Evolutionary conservation across 1,140 invertebrate genomes (phyloP).

Genomic region (Drosophila punjabiensis): DNA sequence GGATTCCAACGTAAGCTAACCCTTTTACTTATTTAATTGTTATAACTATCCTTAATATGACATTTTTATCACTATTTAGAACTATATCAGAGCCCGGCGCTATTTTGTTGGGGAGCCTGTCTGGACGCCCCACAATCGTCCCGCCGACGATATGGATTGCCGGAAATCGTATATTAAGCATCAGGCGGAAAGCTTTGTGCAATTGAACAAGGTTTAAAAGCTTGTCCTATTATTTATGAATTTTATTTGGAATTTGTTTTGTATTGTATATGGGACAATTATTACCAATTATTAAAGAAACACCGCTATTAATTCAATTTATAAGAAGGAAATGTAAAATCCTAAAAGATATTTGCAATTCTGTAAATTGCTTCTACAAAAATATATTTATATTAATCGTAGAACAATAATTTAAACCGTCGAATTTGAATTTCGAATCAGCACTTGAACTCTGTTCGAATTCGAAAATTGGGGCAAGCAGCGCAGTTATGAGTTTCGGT

Average conservation of each 20-base stretch:
- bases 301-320: too few species aligned
- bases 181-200: slow-evolving; percentile 87
- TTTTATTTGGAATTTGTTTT: not conserved
- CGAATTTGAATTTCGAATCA: not conserved
- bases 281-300: not conserved
- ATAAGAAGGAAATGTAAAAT: too few species aligned
- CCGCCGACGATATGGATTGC: slow-evolving; percentile 94
- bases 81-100: slow-evolving; percentile 94
- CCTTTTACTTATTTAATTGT: not conserved
- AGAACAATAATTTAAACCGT: not conserved
- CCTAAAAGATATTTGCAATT: too few species aligned
- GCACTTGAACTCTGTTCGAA: not conserved
- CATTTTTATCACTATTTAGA: slow-evolving; percentile 87
- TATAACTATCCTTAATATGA: not conserved
- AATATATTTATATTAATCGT: not conserved
- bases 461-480: not conserved
- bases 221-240: not conserved
- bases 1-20: slow-evolving; percentile 89
- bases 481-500: not conserved
- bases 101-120: slow-evolving; percentile 97
- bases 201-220: not conserved
- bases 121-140: slow-evolving; percentile 96
- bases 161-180: slow-evolving; percentile 90
- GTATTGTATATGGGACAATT: not conserved
- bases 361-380: too few species aligned